A percentile compares a stretch with the other conserved stretches of the same genome.
These are phyloP conservation scores for Micromys minutus DNA, from an alignment of 2,113 vertebrate genomes.

Conservation along the genomic window DNA sequence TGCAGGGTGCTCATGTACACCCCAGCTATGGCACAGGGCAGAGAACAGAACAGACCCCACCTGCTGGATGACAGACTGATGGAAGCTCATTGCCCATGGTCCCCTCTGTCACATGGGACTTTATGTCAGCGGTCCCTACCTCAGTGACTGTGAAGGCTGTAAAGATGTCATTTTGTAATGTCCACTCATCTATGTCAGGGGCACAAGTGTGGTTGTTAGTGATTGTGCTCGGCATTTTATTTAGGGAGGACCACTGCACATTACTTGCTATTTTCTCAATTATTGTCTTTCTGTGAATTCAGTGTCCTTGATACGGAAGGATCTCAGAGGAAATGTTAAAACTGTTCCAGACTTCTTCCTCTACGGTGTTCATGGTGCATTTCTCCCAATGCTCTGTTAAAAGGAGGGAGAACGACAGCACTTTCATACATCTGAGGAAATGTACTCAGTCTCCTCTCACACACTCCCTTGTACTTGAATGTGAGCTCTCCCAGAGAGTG, in stretches of 20 bases:
- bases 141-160: background rate
- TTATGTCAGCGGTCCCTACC: background rate
- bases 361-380: no score
- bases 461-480: no score
- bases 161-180: background rate
- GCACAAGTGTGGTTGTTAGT: background rate
- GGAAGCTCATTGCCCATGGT: background rate
- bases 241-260: background rate
- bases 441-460: no score
- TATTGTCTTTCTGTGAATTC: background rate
- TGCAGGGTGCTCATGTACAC: no score
- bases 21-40: background rate
- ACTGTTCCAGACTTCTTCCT: background rate
- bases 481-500: no score
- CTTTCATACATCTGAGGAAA: no score
- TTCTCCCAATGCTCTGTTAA: no score
- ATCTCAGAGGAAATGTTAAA: fast-evolving
- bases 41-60: background rate
- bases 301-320: no score
- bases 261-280: background rate
- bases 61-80: background rate
- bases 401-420: no score
- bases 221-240: background rate
- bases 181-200: background rate
- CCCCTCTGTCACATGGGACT: background rate